Percentiles rank a stretch among this genome's conserved stretches.
phyloP scores from a whole-genome alignment of 2,797 vertebrate genomes.

The Lacerta viridis region DNA sequence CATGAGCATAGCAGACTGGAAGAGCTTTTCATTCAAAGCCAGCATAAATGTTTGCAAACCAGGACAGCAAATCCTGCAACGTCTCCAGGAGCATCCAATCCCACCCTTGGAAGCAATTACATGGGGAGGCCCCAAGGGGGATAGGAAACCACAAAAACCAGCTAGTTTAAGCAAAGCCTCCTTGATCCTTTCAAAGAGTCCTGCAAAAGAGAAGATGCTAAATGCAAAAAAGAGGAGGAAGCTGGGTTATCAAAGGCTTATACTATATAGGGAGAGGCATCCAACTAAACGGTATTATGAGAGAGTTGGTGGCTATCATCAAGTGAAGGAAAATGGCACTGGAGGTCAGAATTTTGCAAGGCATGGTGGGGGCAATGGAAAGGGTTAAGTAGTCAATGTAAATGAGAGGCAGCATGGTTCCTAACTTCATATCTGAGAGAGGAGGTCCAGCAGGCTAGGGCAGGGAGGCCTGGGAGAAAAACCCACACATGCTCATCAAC shows the following conservation, averaged over 20 bases:
- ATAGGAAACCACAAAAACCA: not conserved
- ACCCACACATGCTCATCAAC: not conserved
- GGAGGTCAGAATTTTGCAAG: not conserved
- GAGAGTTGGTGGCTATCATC: not conserved
- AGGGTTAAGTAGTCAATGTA: not conserved
- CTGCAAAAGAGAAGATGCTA: no score
- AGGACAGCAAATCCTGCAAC: constrained; percentile 3
- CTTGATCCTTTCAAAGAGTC: not conserved
- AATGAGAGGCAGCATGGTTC: not conserved
- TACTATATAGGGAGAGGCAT: not conserved
- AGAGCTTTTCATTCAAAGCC: constrained; percentile 36
- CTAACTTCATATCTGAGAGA: not conserved
- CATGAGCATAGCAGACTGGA: constrained; percentile 19
- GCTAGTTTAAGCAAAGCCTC: constrained; percentile 12
- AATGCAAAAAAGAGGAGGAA: not conserved
- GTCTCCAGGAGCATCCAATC: constrained; percentile 32
- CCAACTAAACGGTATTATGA: not conserved
- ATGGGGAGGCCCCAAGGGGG: not conserved
- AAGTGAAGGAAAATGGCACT: not conserved
- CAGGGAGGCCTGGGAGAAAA: constrained; percentile 6
- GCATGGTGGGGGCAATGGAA: not conserved
- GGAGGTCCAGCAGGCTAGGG: constrained; percentile 4
- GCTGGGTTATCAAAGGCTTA: not conserved
- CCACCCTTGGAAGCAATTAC: constrained; percentile 21
- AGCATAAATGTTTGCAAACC: constrained; percentile 49